These are phyloP conservation scores for Nephila pilipes DNA, from an alignment of 1,140 invertebrate genomes.

Conservation along the genomic window DNA sequence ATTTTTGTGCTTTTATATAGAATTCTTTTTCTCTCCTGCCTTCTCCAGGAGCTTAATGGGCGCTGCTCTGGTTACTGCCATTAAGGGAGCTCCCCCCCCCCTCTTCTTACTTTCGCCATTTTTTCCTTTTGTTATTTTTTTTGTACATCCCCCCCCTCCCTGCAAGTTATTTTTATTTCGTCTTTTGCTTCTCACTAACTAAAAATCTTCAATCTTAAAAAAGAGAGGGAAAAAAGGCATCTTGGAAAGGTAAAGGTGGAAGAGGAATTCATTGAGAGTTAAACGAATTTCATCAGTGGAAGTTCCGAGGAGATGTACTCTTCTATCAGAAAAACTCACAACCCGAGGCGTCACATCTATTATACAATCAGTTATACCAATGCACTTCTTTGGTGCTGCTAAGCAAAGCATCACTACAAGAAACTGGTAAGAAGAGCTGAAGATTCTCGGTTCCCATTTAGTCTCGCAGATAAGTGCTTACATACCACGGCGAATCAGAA, in stretches of 20 bases:
- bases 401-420: slow-evolving; percentile 12
- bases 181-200: slow-evolving; percentile 51
- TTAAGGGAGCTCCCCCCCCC: slow-evolving; percentile 52
- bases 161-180: slow-evolving; percentile 51
- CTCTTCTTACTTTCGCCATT: slow-evolving; percentile 11
- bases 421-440: neutral
- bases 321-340: neutral
- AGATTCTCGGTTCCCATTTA: neutral
- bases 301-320: slow-evolving; percentile 5
- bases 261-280: slow-evolving; percentile 51
- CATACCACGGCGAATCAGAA: neutral
- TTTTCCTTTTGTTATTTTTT: slow-evolving; percentile 51
- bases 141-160: neutral
- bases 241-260: slow-evolving; percentile 26
- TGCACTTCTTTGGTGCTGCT: neutral
- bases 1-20: slow-evolving; percentile 55
- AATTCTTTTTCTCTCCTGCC: neutral
- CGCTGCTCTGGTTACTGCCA: slow-evolving; percentile 75
- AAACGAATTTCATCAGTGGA: slow-evolving; percentile 61
- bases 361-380: slow-evolving; percentile 68
- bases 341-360: slow-evolving; percentile 53
- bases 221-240: neutral
- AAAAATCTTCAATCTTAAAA: slow-evolving; percentile 62
- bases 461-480: neutral
- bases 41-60: slow-evolving; percentile 70